These are phyloP conservation scores for Coelinius sp. DNA, from an alignment of 2,888 invertebrate genomes.

Conservation along the genomic window DNA sequence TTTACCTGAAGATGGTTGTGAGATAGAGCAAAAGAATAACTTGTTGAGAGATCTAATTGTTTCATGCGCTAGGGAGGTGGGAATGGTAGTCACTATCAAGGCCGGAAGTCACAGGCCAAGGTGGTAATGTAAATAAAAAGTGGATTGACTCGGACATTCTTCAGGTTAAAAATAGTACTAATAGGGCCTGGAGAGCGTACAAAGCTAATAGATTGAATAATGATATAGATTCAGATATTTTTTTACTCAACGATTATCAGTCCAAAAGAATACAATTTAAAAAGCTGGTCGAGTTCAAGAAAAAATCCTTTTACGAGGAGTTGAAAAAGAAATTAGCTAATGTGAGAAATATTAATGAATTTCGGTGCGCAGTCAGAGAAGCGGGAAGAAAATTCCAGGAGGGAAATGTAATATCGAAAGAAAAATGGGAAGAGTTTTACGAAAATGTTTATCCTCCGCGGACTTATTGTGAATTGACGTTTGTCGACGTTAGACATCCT, in stretches of 20 bases:
- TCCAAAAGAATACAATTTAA: not conserved
- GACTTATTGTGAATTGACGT: not conserved
- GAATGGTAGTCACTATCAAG: too few species aligned
- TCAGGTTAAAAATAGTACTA: not conserved
- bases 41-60: too few species aligned
- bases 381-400: not conserved
- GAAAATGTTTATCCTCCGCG: not conserved
- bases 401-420: not conserved
- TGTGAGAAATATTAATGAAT: constrained; percentile 1
- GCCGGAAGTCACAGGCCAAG: not conserved
- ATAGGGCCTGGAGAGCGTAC: not conserved
- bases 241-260: not conserved
- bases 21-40: too few species aligned
- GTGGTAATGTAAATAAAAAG: not conserved
- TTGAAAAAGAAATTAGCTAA: constrained; percentile 8
- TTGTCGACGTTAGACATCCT: not conserved
- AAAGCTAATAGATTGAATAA: not conserved
- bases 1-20: too few species aligned
- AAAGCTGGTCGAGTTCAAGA: not conserved
- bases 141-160: not conserved
- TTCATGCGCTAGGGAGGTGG: too few species aligned
- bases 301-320: not conserved
- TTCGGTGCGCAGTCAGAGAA: constrained; percentile 17
- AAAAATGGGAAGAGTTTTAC: constrained; percentile 24
- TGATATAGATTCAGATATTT: not conserved